Base-by-base conservation (phyloP, 2,888 invertebrate genomes). In the Sturmia bella region DNA sequence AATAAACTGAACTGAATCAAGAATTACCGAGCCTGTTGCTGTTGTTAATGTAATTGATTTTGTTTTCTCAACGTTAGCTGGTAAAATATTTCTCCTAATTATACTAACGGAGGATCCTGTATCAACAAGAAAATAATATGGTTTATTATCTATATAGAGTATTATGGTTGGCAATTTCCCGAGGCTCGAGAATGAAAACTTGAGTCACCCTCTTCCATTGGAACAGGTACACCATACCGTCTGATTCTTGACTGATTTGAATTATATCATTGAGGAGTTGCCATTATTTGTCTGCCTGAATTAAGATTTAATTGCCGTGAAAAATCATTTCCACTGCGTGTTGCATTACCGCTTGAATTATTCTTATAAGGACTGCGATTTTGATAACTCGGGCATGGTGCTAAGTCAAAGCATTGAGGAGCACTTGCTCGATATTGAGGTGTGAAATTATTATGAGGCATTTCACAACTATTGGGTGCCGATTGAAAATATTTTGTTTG, bases 221-320 rank as follows among this genome's bases (percentile, higher is more conserved):
- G 50, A 48, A 59, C 50, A 50, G 61, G 61, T 48, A 39, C 43
- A 54, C 54, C 63, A 21, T 61, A 73, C 39, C 63, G 61, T 50
- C 73, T 61, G 24, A 73, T 52, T 54, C 73, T 21, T 39, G 39
- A 52, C 17, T 73, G 63, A 41, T 70, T 57, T 3, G 57, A 70
- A 50, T 73, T 73, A 61, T 21, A 15, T 24, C 17, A 39, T 43
- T 15, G 13, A 11, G n/a, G 61, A 24, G 11, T 13, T 61, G 24
- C 19, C 24, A 24, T 21, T 72, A 50, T 27, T 13, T 72, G 37
- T 48, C 45, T 45, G 11, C 19, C 27, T 48, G 3, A n/a, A 15
- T n/a, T 48, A 63, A 63, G 45, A 32, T 45, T 17, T 45, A 27
- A 1, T 45, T 63, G 27, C 24, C 27, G 45, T 45, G 63, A 63